Evolutionary conservation across 2,888 invertebrate genomes (phyloP).

Genomic region (Xanthia icteritia): DNA sequence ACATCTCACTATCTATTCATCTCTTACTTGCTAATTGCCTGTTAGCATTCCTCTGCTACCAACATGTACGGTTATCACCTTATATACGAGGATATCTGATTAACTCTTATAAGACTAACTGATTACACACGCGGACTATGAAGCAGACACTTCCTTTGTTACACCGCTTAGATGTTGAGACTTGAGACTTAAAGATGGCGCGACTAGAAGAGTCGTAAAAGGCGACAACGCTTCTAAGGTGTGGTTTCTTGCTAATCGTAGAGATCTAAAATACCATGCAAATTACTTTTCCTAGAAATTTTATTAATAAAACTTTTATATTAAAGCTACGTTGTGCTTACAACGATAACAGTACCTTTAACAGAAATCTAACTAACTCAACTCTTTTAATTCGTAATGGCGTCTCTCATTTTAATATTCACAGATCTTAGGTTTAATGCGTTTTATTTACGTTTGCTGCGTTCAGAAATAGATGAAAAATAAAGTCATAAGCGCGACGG

Average conservation of each 20-base stretch:
- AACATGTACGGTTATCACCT: slow-evolving; percentile 61
- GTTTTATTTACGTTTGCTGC: slow-evolving; percentile 50
- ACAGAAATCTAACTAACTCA: background rate
- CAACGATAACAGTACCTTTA: background rate
- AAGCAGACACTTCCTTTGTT: slow-evolving; percentile 52
- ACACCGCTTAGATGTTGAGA: slow-evolving; percentile 29
- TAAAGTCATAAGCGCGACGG: slow-evolving; percentile 62
- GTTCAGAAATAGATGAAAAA: slow-evolving; percentile 61
- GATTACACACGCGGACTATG: slow-evolving; percentile 59
- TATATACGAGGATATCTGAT: slow-evolving; percentile 61
- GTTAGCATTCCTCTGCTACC: slow-evolving; percentile 63
- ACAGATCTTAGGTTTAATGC: slow-evolving; percentile 30
- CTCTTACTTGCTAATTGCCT: slow-evolving; percentile 68
- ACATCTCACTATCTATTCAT: slow-evolving; percentile 61
- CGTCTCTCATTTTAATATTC: slow-evolving; percentile 17
- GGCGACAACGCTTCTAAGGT: slow-evolving; percentile 25
- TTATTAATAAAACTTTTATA: slow-evolving; percentile 4
- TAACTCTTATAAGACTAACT: slow-evolving; percentile 62
- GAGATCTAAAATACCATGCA: slow-evolving; percentile 35
- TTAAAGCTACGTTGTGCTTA: background rate
- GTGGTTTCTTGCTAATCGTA: slow-evolving; percentile 40
- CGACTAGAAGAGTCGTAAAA: slow-evolving; percentile 35
- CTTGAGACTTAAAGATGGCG: slow-evolving; percentile 26
- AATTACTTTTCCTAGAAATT: slow-evolving; percentile 28
- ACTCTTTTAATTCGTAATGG: slow-evolving; percentile 4